Evolutionary conservation across 2,797 vertebrate species (phyloP), one percentile per base, ranked within the genome.

Genomic region (Tenualosa ilisha): DNA sequence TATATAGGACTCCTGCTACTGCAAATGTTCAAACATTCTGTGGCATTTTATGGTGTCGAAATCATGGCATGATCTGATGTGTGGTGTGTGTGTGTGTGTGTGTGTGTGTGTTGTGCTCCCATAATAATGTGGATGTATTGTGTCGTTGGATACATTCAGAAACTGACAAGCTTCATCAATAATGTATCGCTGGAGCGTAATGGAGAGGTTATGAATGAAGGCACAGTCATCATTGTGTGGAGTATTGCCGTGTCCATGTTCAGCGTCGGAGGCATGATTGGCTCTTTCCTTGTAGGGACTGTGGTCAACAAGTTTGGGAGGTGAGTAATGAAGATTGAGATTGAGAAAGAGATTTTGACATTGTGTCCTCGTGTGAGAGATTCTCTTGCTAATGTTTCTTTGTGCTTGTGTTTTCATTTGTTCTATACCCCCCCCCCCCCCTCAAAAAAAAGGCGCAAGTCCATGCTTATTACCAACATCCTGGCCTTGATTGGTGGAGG

Each of bases 221-320:
- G 85, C 0, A 43, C 95, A 0, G 92, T 92, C 81, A 97, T 96
- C 0, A 91, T 94, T 3, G 86, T 99, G 2, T 99, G 97, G 97
- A 97, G 97, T 5, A 88, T 99, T 75, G 94, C 97, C 1, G 97
- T 98, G 87, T 96, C 98, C 72, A 96, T 99, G 87, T 99, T 99
- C 93, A 97, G 97, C 0, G 96, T 97, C 2, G 98, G 98, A n/a
- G 97, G 98, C 4, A 99, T 99, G 98, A 86, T 96, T 0, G 97
- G 98, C 0, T 97, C 98, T 37, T 95, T 99, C 87, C 97, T 95
- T 0, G 97, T 98, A 0, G 96, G 97, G 65, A 89, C 91, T 26
- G 90, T 99, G 1, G 97, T 97, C 89, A 95, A 97, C 91, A 95
- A 92, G 85, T 98, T 99, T 91, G 98, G 98, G 91, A 98, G 97